phyloP scores from a whole-genome alignment of 2,888 invertebrate species.

The Epiblema foenella region DNA sequence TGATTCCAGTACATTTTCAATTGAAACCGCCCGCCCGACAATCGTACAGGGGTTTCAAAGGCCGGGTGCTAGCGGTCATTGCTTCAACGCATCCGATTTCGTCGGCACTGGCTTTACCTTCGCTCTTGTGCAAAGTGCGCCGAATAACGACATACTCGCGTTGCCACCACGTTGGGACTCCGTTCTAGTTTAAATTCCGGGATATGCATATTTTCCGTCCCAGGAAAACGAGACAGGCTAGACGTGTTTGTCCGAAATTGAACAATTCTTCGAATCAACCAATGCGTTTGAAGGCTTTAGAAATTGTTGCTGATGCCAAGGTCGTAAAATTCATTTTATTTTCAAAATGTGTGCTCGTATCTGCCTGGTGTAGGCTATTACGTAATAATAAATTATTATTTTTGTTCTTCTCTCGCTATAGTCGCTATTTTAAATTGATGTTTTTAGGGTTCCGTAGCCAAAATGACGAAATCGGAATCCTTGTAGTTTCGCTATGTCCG shows the following conservation, averaged over 20 bases:
- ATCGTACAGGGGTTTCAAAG: conserved; percentile 28
- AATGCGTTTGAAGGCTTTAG: not conserved
- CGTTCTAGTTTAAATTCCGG: not conserved
- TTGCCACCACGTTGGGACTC: conserved; percentile 12
- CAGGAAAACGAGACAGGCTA: not conserved
- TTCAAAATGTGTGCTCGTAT: no score
- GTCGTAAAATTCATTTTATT: no score
- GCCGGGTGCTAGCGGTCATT: conserved; percentile 20
- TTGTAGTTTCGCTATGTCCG: no score
- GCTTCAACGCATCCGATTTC: conserved; percentile 38
- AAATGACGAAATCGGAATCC: no score
- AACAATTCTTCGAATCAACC: not conserved
- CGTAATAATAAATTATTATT: no score
- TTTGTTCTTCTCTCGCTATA: no score
- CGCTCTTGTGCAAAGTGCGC: conserved; percentile 33
- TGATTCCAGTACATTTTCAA: not conserved
- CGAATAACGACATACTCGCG: conserved; percentile 33
- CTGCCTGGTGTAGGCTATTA: not conserved
- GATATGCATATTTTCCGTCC: not conserved
- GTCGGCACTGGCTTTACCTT: conserved; percentile 30
- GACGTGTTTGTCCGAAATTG: not conserved
- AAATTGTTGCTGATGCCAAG: not conserved
- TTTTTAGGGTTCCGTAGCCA: no score
- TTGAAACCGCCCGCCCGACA: conserved; percentile 7
- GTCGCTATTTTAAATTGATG: no score